A percentile compares a stretch with the other conserved stretches of the same genome.
phyloP scores from a whole-genome alignment of 2,888 invertebrate species.

The Andricus quercusramuli region DNA sequence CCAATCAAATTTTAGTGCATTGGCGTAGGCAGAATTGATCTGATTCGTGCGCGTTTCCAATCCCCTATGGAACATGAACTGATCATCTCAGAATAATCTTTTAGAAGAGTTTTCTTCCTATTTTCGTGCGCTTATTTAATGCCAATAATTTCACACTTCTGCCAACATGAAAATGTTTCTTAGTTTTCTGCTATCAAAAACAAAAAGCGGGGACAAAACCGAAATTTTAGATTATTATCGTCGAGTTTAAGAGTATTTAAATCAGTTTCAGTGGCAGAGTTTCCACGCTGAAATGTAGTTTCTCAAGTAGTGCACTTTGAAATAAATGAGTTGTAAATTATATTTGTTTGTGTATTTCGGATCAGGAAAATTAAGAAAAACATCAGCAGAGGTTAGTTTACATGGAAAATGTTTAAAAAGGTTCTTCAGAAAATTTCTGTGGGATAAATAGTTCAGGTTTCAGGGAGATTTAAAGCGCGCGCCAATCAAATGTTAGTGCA shows the following conservation, averaged over 20 bases:
- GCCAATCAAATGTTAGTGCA: neutral
- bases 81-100: neutral
- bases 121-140: too few relatives aligned
- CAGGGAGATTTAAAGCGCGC: neutral
- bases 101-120: too few relatives aligned
- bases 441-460: neutral
- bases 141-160: too few relatives aligned
- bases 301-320: too few relatives aligned
- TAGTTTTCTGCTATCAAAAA: neutral
- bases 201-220: neutral
- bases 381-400: too few relatives aligned
- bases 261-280: conserved; percentile 20
- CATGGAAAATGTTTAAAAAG: too few relatives aligned
- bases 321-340: too few relatives aligned
- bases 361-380: too few relatives aligned
- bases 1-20: neutral
- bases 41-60: too few relatives aligned
- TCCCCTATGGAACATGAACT: neutral
- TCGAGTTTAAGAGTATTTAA: conserved; percentile 21
- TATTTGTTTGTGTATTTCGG: too few relatives aligned
- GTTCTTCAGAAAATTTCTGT: neutral
- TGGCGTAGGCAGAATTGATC: neutral
- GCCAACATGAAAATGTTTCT: neutral
- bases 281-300: conserved; percentile 16
- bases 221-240: conserved; percentile 18